A percentile compares a stretch with the other conserved stretches of the same genome.
Conservation (phyloP, 2,888 invertebrate genomes). For the Catocala sponsa region DNA sequence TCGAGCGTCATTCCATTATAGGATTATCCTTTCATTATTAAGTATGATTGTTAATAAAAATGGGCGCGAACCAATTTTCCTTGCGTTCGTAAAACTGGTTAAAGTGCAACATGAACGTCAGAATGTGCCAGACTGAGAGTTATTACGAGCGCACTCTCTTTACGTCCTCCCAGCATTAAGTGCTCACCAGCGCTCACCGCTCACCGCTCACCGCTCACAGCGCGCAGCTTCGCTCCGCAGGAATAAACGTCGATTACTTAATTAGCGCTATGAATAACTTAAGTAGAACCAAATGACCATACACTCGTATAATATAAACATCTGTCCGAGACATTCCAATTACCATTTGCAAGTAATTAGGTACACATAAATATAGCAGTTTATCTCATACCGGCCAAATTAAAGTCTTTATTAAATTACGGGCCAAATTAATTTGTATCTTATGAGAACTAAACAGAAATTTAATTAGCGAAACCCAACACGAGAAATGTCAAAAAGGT, state of each 20-base stretch:
- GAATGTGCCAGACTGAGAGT: slow-evolving; percentile 10
- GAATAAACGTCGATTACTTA: slow-evolving; percentile 43
- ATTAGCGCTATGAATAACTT: slow-evolving; percentile 45
- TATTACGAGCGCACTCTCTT: slow-evolving; percentile 14
- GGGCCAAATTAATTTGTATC: slow-evolving; percentile 78
- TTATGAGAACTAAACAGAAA: slow-evolving; percentile 70
- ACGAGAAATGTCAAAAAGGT: slow-evolving; percentile 77
- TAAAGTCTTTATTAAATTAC: slow-evolving; percentile 75
- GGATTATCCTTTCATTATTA: too few species aligned
- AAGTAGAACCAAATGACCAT: slow-evolving; percentile 31
- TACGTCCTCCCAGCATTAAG: slow-evolving; percentile 12
- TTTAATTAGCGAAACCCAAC: slow-evolving; percentile 75
- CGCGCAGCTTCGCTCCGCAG: slow-evolving; percentile 25
- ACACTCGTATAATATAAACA: slow-evolving; percentile 42
- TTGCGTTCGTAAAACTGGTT: slow-evolving; percentile 26
- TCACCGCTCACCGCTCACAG: slow-evolving; percentile 21
- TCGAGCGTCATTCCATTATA: too few species aligned
- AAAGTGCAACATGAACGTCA: slow-evolving; percentile 22
- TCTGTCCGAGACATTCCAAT: slow-evolving; percentile 45
- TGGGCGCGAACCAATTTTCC: not conserved
- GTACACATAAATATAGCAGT: slow-evolving; percentile 51
- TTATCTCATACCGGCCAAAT: slow-evolving; percentile 58
- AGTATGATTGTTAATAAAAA: not conserved
- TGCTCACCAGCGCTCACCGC: slow-evolving; percentile 2
- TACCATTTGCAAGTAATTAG: slow-evolving; percentile 49